Evolutionary conservation across 1,140 invertebrate genomes (phyloP), one percentile per base, ranked within the genome.

Genomic region (Drosophila suzukii): DNA sequence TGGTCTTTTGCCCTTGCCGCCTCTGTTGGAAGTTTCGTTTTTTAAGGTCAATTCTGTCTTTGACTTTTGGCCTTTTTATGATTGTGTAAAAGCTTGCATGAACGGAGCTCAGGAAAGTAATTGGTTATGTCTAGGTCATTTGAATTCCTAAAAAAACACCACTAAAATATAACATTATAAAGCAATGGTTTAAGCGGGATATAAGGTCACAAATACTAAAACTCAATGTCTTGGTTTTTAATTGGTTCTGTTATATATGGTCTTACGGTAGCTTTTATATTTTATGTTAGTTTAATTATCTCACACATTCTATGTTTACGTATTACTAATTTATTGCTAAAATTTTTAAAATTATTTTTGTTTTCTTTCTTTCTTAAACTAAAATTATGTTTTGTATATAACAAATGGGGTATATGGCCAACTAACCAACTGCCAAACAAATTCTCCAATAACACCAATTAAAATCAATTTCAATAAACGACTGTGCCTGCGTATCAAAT

Each of bases 281-380:
- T 51, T 74, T 56, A 17, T 53, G 56, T 58, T 59, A 47, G 15
- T 30, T 58, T 71, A 44, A 51, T 39, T 54, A 20, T 41, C 39
- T 44, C 49, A 36, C 34, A 47, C 44, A 46, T 17, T 71, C 43
- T 47, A 38, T 47, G 50, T 30, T 72, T 62, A 68, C 6, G 53
- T 78, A 57, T 32, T 36, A 53, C 43, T 43, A 68, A 60, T 43
- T 72, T 78, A 55, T 63, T 49, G 34, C 49, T 50, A 67, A 81
- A 73, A 54, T 74, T 66, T 38, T 73, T 81, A 72, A 81, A 81
- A 53, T 60, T 20, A 54, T 56, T 83, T 76, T 67, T 70, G 58
- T 75, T 89, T 46, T 76, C 65, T 81, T 88, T 70, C 46, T 82
- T 88, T 88, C 68, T 78, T 75, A 53, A 62, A 56, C 53, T 57